Percentiles rank a stretch among this genome's conserved stretches.
Conservation (phyloP, 53 echinoderm and acorn worm genomes). For the Temnopleurus reevesii region DNA sequence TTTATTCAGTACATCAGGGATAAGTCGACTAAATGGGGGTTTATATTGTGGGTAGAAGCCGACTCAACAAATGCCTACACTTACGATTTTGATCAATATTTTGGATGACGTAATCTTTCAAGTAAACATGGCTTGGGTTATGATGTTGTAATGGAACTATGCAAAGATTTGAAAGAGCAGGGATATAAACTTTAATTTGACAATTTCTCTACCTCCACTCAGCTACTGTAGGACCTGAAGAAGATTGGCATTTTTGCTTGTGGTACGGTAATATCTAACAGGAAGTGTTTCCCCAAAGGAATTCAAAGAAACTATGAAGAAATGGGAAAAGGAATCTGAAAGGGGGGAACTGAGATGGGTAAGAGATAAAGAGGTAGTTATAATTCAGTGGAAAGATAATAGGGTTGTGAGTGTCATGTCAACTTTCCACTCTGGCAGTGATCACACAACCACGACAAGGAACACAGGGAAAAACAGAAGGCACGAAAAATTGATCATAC, state of each 20-base stretch:
- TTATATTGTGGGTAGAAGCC: constrained; percentile 52
- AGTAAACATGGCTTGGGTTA: constrained; percentile 38
- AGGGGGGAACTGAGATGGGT: background rate
- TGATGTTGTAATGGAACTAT: constrained; percentile 43
- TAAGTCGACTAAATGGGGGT: constrained; percentile 56
- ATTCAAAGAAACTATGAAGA: background rate
- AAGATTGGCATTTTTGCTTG: background rate
- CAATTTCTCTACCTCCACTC: constrained; percentile 25
- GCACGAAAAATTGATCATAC: constrained; percentile 5
- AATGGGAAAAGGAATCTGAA: constrained; percentile 2
- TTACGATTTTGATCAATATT: constrained; percentile 29
- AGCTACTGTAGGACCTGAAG: background rate
- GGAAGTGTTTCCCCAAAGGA: constrained; percentile 44
- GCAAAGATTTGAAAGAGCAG: background rate
- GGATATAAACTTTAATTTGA: constrained; percentile 30
- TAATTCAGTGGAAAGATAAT: constrained; percentile 26
- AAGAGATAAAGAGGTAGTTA: constrained; percentile 11
- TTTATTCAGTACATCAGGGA: constrained; percentile 52
- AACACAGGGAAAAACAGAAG: background rate
- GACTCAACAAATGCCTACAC: constrained; percentile 43
- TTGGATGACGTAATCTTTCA: background rate
- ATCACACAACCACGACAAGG: background rate
- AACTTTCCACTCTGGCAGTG: background rate
- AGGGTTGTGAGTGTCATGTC: background rate
- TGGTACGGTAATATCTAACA: background rate